These are phyloP conservation scores for Vireo altiloquus DNA, from an alignment of 2,113 vertebrate genomes.

Conservation along the genomic window DNA sequence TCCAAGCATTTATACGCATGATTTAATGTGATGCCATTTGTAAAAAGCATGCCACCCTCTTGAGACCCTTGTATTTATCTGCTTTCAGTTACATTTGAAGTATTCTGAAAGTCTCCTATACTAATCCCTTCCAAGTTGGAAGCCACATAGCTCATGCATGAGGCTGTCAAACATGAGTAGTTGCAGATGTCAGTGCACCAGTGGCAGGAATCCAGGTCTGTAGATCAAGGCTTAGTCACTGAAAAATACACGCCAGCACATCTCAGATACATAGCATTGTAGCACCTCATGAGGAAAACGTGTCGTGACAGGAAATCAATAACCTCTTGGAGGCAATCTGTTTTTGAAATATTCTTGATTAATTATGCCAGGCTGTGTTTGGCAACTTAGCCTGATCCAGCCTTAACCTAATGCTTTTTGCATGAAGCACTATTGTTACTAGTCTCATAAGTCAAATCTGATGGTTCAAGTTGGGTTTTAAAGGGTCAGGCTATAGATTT, in stretches of 20 bases:
- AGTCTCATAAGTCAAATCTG: constrained; percentile 69
- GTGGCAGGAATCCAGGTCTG: constrained; percentile 71
- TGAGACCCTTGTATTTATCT: constrained; percentile 63
- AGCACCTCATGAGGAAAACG: constrained; percentile 60
- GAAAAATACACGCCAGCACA: constrained; percentile 68
- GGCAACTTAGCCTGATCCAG: constrained; percentile 64
- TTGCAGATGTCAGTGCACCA: constrained; percentile 76
- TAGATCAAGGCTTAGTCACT: constrained; percentile 74
- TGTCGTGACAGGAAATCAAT: constrained; percentile 76
- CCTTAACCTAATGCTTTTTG: constrained; percentile 79
- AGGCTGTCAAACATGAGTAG: constrained; percentile 75
- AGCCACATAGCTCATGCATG: constrained; percentile 72
- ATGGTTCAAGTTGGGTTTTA: constrained; percentile 69
- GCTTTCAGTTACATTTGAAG: constrained; percentile 70
- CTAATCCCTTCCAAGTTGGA: constrained; percentile 74
- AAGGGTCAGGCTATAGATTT: constrained; percentile 73
- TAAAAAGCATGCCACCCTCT: constrained; percentile 46
- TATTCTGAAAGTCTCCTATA: constrained; percentile 60
- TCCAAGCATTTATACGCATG: background rate
- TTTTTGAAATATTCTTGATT: constrained; percentile 77
- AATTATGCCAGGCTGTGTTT: constrained; percentile 71
- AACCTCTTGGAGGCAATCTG: constrained; percentile 65
- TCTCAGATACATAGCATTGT: constrained; percentile 51
- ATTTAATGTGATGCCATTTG: constrained; percentile 33
- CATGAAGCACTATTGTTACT: constrained; percentile 68